Evolutionary conservation across 23 tunicate genomes (phyloP).

Genomic region (Ascidia mentula): DNA sequence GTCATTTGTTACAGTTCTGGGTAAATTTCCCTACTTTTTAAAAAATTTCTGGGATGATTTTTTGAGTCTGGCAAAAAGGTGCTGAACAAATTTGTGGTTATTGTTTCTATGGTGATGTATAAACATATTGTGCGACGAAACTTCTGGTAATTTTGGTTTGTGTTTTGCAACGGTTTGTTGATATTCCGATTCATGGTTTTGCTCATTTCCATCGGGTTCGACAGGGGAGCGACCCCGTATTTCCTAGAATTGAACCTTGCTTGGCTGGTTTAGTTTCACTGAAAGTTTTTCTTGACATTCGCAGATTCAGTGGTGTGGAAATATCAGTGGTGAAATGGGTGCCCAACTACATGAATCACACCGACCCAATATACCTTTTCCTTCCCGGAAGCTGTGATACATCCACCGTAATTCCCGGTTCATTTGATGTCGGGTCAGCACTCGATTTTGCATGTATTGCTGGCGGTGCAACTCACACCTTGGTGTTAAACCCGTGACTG

Average conservation of each 20-base stretch:
- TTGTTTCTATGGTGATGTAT: too few species aligned
- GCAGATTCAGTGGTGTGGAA: background rate
- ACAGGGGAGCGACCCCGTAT: too few species aligned
- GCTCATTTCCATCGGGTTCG: too few species aligned
- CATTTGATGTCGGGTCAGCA: background rate
- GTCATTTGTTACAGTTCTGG: background rate
- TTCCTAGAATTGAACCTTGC: too few species aligned
- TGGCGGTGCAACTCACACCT: background rate
- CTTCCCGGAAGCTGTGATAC: background rate
- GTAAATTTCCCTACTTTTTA: background rate
- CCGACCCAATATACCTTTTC: background rate
- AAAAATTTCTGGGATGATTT: background rate
- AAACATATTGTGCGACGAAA: too few species aligned
- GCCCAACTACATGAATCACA: background rate
- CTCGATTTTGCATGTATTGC: background rate
- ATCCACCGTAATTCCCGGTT: background rate
- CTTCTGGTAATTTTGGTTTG: too few species aligned
- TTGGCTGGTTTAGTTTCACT: too few species aligned
- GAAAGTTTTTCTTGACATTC: background rate
- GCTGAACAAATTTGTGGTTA: too few species aligned
- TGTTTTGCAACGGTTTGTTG: too few species aligned
- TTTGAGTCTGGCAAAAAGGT: too few species aligned
- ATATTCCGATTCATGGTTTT: too few species aligned
- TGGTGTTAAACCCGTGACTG: background rate
- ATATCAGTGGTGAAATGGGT: background rate